Evolutionary conservation across 1,140 invertebrate species (phyloP).

Genomic region (Macrobrachium rosenbergii): DNA sequence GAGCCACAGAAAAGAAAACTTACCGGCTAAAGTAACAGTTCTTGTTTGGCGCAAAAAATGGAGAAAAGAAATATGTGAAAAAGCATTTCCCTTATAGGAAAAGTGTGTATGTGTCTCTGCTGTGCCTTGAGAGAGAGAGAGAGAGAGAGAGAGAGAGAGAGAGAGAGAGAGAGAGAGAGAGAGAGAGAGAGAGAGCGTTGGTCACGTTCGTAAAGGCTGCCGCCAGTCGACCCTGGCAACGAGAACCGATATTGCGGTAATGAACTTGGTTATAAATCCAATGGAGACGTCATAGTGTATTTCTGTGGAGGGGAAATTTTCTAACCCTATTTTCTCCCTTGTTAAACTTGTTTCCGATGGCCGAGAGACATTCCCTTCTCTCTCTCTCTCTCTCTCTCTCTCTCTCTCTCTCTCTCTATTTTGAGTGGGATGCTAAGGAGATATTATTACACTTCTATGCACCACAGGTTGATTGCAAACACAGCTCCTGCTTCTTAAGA

Average conservation of each 20-base stretch:
- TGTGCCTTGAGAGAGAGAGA: neutral
- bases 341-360: constrained; percentile 33
- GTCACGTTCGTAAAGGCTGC: no score
- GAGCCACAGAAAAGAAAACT: no score
- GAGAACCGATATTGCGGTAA: neutral
- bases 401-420: neutral
- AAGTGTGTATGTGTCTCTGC: no score
- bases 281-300: constrained; percentile 13
- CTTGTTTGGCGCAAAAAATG: no score
- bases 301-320: constrained; percentile 4
- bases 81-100: no score
- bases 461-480: no score
- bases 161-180: neutral
- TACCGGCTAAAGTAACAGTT: no score
- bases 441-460: no score
- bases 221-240: no score
- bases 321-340: constrained; percentile 41
- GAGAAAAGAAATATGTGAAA: no score
- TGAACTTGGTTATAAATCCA: constrained; percentile 30
- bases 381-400: constrained; percentile 6
- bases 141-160: neutral
- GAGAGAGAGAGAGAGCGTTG: neutral
- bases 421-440: no score
- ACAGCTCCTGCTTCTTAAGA: no score
- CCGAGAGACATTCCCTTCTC: neutral